Evolutionary conservation across 2,888 invertebrate genomes (phyloP), one percentile per base, ranked within the genome.

Genomic region (Torymus texanus): DNA sequence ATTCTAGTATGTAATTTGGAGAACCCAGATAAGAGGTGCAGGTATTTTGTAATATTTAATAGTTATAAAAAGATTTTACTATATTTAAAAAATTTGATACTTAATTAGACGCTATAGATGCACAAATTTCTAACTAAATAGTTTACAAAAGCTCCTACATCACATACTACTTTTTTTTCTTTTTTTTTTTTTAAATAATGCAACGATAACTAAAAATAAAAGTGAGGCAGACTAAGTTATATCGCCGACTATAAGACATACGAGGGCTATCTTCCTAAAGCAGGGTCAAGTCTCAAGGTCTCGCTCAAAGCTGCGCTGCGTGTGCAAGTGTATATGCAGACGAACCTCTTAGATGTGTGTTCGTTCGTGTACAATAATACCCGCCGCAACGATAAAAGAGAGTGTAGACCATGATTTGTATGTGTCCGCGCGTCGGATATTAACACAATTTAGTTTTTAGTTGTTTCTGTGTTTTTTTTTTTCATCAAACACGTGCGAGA

Each of bases 221-320:
- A 51, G 61, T 71, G 67, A 75, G 51, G 61, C 73, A 41, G 66
- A 75, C 75, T 41, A 59, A 65, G 58, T 73, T 55, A 80, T 82
- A 77, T 81, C 74, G 70, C 21, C 41, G 58, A 51, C 16, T 51
- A 53, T 65, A 41, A 75, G 51, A 51, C n/a, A 61, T 58, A 59
- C 8, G 29, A 50, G 55, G 66, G 81, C 72, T 83, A 83, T 83
- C 81, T 66, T 16, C n/a, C 59, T 3, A 56, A 55, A 29, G 70
- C 73, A 74, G 77, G 83, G 83, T 83, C 82, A 82, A 81, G 80
- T 78, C 79, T 83, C 83, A 83, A 83, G 83, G 83, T 81, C 78
- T 29, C 50, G 21, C 18, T 16, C 53, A 41, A 8, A 41, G 41
- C 41, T 41, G 41, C 8, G 21, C 16, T 18, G 5, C 18, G 59